phyloP scores from a whole-genome alignment of 2,888 invertebrate genomes.

The Aphelenchoides bicaudatus region DNA sequence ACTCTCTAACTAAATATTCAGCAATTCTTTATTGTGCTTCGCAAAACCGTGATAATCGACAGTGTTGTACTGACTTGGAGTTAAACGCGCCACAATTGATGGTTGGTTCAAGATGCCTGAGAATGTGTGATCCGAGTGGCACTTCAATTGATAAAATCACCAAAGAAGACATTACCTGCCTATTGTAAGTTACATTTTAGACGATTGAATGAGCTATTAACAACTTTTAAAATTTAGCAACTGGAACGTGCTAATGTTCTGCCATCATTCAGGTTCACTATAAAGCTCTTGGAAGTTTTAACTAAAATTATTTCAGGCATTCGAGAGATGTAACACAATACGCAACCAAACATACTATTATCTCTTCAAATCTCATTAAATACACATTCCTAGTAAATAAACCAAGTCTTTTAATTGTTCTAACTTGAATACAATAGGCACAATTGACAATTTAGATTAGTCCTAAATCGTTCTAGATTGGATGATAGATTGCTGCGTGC shows the following conservation, averaged over 20 bases:
- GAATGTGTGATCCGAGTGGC: slow-evolving; percentile 57
- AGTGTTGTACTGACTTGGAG: slow-evolving; percentile 54
- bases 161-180: slow-evolving; percentile 54
- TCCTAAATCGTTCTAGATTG: no score
- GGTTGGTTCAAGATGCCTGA: slow-evolving; percentile 53
- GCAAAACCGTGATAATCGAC: slow-evolving; percentile 55
- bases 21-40: slow-evolving; percentile 57
- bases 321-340: slow-evolving; percentile 44
- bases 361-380: no score
- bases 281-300: no score
- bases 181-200: slow-evolving; percentile 29
- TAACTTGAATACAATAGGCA: no score
- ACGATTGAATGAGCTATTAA: neutral
- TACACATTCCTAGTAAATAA: no score
- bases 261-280: slow-evolving; percentile 57
- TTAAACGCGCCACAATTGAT: slow-evolving; percentile 29
- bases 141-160: slow-evolving; percentile 51
- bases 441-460: no score
- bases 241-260: slow-evolving; percentile 59
- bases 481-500: no score
- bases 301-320: no score
- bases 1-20: no score
- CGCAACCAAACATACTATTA: no score
- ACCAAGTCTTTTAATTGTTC: no score
- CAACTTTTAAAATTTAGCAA: slow-evolving; percentile 32